Evolutionary conservation across 1,140 invertebrate genomes (phyloP).

Genomic region (Aricia agestis): DNA sequence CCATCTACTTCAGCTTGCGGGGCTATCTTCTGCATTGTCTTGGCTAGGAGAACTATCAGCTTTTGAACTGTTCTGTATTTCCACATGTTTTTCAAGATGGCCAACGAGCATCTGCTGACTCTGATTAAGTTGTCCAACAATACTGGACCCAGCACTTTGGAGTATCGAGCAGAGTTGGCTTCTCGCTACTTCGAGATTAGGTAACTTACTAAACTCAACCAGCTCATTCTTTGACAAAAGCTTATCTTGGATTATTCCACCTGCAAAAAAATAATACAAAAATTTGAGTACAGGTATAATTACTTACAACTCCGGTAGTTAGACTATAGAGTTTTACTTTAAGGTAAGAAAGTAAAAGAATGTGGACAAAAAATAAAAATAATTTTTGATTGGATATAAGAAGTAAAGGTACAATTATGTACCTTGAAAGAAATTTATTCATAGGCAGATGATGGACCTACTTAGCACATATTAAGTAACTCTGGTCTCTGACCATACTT

Average conservation of each 20-base stretch:
- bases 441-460: too few species aligned
- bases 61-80: constrained; percentile 39
- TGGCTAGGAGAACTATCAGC: background rate
- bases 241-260: constrained; percentile 80
- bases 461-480: too few species aligned
- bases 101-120: constrained; percentile 81
- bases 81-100: constrained; percentile 75
- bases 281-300: background rate
- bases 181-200: constrained; percentile 78
- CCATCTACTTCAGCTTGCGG: constrained; percentile 5
- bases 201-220: constrained; percentile 78
- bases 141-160: constrained; percentile 77
- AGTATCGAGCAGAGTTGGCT: constrained; percentile 80
- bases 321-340: too few species aligned
- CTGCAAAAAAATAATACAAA: constrained; percentile 64
- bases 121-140: constrained; percentile 81
- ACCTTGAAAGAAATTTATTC: too few species aligned
- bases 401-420: too few species aligned
- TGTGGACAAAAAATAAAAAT: too few species aligned
- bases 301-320: too few species aligned
- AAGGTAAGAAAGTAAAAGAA: too few species aligned
- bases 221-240: constrained; percentile 82
- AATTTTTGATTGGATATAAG: too few species aligned
- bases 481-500: background rate
- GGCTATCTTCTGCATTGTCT: constrained; percentile 19